phyloP scores from a whole-genome alignment of 2,888 invertebrate species.

The Sesia bembeciformis region DNA sequence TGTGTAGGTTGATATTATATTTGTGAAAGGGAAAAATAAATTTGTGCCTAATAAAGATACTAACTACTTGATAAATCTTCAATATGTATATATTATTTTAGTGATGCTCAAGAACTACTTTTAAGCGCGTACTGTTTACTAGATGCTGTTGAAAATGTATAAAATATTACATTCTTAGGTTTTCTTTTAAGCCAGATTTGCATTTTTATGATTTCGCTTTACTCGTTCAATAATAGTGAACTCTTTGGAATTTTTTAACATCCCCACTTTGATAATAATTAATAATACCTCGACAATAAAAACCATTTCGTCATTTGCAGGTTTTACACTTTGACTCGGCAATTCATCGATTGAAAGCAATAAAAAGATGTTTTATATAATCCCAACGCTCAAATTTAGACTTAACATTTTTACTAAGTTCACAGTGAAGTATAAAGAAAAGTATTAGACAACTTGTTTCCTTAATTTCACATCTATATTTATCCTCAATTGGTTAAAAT shows the following conservation, averaged over 20 bases:
- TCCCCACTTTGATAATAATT: background rate
- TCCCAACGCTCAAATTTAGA: conserved; percentile 58
- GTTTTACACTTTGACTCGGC: background rate
- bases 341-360: conserved; percentile 59
- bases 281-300: background rate
- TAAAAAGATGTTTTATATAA: conserved; percentile 24
- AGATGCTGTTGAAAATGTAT: conserved; percentile 52
- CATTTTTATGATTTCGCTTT: conserved; percentile 40
- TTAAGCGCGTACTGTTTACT: conserved; percentile 62
- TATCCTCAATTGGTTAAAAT: background rate
- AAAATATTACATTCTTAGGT: conserved; percentile 31
- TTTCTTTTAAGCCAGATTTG: conserved; percentile 52
- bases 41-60: conserved; percentile 63
- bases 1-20: background rate
- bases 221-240: background rate
- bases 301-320: background rate
- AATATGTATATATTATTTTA: conserved; percentile 57
- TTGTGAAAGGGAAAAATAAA: conserved; percentile 33
- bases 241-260: background rate
- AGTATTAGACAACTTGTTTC: no score
- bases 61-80: conserved; percentile 38
- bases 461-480: no score
- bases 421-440: no score
- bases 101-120: conserved; percentile 64
- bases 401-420: conserved; percentile 11